phyloP scores from a whole-genome alignment of 2,113 vertebrate species.

The Bubalus kerabau region DNA sequence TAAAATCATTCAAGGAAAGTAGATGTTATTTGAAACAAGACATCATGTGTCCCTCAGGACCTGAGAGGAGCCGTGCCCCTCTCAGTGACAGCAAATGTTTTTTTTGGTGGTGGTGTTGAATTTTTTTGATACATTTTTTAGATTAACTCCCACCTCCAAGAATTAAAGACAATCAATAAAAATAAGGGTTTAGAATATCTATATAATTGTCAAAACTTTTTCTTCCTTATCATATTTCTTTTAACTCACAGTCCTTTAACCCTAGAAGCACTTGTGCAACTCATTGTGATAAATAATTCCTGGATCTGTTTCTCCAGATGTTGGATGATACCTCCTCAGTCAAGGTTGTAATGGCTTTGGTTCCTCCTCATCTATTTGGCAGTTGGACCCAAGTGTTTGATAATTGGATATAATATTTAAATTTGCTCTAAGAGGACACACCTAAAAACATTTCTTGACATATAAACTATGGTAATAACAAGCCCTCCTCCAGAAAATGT shows the following conservation, averaged over 20 bases:
- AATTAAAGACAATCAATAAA: neutral
- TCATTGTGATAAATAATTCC: too few species aligned
- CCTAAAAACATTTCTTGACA: neutral
- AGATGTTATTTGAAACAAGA: neutral
- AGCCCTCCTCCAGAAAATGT: neutral
- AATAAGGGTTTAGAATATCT: neutral
- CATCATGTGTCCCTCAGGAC: neutral
- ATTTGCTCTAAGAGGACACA: neutral
- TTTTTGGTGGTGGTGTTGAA: neutral
- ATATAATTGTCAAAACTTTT: neutral
- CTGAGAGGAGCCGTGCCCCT: neutral
- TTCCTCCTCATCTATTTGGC: neutral
- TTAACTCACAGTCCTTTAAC: neutral
- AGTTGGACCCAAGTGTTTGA: neutral
- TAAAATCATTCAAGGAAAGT: neutral
- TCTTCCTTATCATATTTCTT: neutral
- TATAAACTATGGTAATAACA: neutral
- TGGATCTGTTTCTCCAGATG: neutral
- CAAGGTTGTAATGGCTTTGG: neutral
- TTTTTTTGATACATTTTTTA: neutral
- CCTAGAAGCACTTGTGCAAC: neutral
- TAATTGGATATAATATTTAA: neutral
- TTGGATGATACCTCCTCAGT: neutral
- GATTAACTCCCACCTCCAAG: neutral
- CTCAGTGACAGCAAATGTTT: neutral